Evolutionary conservation across 2,797 vertebrate genomes (phyloP).

Genomic region (Rhabdophis nuchalis): DNA sequence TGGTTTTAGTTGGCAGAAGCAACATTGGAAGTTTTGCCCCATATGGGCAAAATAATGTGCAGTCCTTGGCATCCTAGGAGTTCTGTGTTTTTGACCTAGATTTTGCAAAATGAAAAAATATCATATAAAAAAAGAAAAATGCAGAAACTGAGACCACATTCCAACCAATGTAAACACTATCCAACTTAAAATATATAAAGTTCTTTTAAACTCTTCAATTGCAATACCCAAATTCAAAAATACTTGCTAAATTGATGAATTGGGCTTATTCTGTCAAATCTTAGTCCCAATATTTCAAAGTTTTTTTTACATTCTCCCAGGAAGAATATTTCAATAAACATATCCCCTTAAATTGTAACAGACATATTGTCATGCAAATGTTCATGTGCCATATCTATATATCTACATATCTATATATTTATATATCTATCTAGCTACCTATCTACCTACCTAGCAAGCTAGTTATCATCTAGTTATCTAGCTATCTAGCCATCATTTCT

Average conservation of each 20-base stretch:
- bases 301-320: background rate
- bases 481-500: no score
- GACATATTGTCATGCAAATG: background rate
- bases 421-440: background rate
- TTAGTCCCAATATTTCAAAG: background rate
- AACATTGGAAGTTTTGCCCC: background rate
- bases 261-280: background rate
- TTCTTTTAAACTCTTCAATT: background rate
- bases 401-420: fast-evolving
- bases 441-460: no score
- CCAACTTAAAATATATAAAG: background rate
- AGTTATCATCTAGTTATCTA: no score
- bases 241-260: background rate
- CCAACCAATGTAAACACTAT: background rate
- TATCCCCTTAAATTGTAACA: background rate
- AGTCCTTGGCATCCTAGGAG: background rate
- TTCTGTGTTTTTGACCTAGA: background rate
- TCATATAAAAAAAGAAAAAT: background rate
- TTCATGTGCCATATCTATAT: background rate
- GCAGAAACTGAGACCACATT: background rate
- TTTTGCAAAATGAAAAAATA: background rate
- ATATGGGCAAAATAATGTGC: background rate
- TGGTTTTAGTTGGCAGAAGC: background rate
- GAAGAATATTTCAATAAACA: background rate
- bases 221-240: background rate